phyloP scores from a whole-genome alignment of 1,140 invertebrate species.

The Arctopsyche grandis region DNA sequence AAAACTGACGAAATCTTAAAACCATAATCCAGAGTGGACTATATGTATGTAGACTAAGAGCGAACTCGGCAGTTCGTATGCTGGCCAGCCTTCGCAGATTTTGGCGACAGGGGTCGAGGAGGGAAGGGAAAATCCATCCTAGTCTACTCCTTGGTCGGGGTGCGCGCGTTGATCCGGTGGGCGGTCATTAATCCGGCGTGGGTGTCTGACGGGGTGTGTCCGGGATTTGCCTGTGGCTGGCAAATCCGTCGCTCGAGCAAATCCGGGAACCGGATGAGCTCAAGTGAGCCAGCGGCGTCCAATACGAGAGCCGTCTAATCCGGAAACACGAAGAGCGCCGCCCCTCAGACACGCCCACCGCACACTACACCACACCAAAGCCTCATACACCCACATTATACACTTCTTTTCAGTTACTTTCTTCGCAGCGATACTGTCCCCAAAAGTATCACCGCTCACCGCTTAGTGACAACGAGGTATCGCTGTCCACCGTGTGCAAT shows the following conservation, averaged over 20 bases:
- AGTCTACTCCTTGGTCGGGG: not conserved
- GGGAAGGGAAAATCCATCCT: too few relatives aligned
- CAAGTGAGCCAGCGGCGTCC: not conserved
- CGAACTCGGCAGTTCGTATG: too few relatives aligned
- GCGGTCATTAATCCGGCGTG: not conserved
- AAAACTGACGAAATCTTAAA: too few relatives aligned
- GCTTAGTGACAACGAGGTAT: too few relatives aligned
- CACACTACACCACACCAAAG: not conserved
- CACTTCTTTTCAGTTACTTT: too few relatives aligned
- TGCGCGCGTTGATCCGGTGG: not conserved
- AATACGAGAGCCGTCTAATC: constrained; percentile 20
- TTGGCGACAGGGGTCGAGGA: too few relatives aligned
- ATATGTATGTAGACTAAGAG: not conserved
- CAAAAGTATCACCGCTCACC: not conserved
- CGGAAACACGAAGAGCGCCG: not conserved
- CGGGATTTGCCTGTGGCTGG: not conserved
- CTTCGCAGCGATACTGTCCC: too few relatives aligned
- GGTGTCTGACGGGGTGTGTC: not conserved
- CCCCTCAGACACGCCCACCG: constrained; percentile 17
- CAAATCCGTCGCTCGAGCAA: not conserved
- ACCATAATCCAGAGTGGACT: too few relatives aligned
- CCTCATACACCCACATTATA: not conserved
- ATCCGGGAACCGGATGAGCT: constrained; percentile 11
- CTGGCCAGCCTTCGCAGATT: too few relatives aligned
- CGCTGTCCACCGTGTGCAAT: too few relatives aligned